Base-by-base conservation (phyloP, 2,888 invertebrate species). In the Hypomecis atomaria region DNA sequence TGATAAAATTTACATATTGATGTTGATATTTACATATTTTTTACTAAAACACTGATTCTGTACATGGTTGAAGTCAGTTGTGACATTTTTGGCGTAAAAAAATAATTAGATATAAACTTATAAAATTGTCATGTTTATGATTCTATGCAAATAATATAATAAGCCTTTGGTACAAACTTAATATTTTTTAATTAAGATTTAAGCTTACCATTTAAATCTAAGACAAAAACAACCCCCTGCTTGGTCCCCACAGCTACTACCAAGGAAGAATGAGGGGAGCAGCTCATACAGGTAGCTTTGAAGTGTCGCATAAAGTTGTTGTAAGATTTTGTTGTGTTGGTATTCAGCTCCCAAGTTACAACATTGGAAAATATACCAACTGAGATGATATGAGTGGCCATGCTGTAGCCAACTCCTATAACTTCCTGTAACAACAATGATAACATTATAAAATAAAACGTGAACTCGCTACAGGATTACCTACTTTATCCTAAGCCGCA, bases 301-400 rank as follows among this genome's bases (percentile, higher is more conserved):
- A 86, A 87, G 23, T 70, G 83, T 64, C 76, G 86, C 10, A 92
- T 50, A 11, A 85, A 73, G 37, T 74, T 70, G 11, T 56, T 66
- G 65, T 90, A 84, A n/a, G 77, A 71, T 63, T 82, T 90, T 2
- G 90, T 87, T 45, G 92, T 84, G 81, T 94, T 94, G 4, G 90
- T 83, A n/a, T 78, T 80, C 4, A 93, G 71, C 69, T 93, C 89
- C 94, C 94, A 95, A 68, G 93, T 87, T 0, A 92, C 85, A 57
- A 94, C 74, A 59, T 85, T 81, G 0, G 94, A 94, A 67, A 76
- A 82, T 72, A 77, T 78, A 4, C 94, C 93, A 11, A 93, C 90
- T 59, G 94, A 92, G 40, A 94, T 77, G 0, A 93, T 88, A 74
- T 80, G 82, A 42, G 85, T 81, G 36, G 88, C 88, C 69, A 83